Conservation (phyloP, 2,113 vertebrate species). For the Campylomormyrus tamandua region DNA sequence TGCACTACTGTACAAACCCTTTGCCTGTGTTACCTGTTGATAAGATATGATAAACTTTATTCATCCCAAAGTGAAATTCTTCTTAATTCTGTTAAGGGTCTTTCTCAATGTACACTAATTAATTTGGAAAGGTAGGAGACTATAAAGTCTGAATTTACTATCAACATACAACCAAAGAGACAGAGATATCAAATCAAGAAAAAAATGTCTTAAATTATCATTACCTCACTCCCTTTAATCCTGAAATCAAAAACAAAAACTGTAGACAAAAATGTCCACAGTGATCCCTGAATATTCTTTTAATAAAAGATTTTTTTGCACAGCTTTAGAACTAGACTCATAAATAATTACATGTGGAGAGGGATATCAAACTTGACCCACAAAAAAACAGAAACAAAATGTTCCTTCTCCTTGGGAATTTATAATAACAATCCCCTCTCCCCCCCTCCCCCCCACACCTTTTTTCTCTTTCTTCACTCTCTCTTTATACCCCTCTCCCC, state of each 20-base stretch:
- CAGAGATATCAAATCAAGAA: not conserved
- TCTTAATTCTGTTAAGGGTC: not conserved
- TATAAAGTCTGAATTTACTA: not conserved
- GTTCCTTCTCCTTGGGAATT: conserved; percentile 44
- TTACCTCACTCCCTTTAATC: not conserved
- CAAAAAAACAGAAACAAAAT: conserved; percentile 44
- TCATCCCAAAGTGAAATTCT: not conserved
- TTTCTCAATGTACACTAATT: not conserved
- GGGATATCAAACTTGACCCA: conserved; percentile 55
- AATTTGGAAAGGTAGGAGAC: not conserved
- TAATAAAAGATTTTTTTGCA: conserved; percentile 35
- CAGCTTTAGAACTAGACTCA: conserved; percentile 38
- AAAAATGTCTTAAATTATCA: not conserved
- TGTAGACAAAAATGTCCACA: not conserved
- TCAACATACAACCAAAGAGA: not conserved
- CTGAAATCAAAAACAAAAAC: not conserved
- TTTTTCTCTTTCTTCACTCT: not conserved
- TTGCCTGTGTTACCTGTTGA: not conserved
- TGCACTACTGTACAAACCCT: not conserved
- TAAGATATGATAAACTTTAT: not conserved
- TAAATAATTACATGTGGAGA: conserved; percentile 54
- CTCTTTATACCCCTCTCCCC: not conserved
- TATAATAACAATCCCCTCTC: conserved; percentile 23
- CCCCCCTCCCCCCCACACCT: not conserved
- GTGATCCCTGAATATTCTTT: conserved; percentile 34